Conservation (phyloP, 2,113 vertebrate genomes). For the Kryptolebias marmoratus region DNA sequence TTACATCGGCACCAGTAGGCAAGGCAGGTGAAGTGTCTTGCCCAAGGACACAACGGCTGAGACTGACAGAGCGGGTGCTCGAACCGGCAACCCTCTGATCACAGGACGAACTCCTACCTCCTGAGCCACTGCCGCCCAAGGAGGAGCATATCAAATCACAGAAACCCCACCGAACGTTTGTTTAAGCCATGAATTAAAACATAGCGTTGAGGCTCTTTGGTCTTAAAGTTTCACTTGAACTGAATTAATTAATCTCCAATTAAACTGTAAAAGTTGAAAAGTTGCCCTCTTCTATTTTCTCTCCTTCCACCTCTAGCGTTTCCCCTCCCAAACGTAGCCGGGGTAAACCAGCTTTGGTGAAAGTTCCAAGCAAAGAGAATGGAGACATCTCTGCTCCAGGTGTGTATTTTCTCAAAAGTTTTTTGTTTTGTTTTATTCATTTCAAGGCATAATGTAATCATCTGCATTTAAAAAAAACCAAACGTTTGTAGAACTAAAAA, state of each 20-base stretch:
- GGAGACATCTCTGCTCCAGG: constrained; percentile 86
- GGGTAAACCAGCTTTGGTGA: constrained; percentile 92
- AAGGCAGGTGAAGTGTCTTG: too few species aligned
- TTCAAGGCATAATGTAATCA: neutral
- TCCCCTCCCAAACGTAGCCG: constrained; percentile 90
- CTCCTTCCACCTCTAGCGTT: constrained; percentile 67
- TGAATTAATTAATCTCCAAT: neutral
- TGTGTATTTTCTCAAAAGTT: constrained; percentile 64
- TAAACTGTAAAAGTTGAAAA: neutral
- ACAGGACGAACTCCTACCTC: too few species aligned
- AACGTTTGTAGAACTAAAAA: too few species aligned
- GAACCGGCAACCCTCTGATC: too few species aligned
- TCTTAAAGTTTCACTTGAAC: neutral
- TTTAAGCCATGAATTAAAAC: too few species aligned
- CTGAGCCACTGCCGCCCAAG: too few species aligned
- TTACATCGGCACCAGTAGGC: too few species aligned
- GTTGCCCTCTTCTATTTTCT: neutral
- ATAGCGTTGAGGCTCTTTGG: too few species aligned
- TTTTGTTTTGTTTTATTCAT: constrained; percentile 2
- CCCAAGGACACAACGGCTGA: too few species aligned
- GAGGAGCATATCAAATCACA: too few species aligned
- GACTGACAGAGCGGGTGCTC: too few species aligned
- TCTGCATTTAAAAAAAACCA: neutral
- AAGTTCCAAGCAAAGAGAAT: constrained; percentile 86
- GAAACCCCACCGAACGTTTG: neutral